phyloP scores from a whole-genome alignment of 2,113 vertebrate genomes.

The Arvicanthis niloticus region DNA sequence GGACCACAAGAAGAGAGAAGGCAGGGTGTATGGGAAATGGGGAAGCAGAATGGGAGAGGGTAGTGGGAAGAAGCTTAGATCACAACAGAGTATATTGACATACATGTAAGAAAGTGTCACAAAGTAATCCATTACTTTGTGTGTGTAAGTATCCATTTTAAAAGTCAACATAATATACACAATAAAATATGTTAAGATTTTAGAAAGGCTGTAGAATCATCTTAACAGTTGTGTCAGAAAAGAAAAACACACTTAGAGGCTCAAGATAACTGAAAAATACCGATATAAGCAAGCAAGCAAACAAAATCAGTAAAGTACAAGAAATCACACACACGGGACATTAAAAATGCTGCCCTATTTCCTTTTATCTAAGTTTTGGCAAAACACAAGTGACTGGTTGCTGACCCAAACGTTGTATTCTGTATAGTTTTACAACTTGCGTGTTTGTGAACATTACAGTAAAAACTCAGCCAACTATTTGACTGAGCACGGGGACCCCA shows the following conservation, averaged over 20 bases:
- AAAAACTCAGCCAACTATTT: too few relatives aligned
- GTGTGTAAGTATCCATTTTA: background rate
- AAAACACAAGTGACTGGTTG: background rate
- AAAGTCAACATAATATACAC: background rate
- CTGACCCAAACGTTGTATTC: background rate
- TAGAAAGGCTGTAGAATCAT: background rate
- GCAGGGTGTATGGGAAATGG: background rate
- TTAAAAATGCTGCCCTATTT: background rate
- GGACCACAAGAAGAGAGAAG: background rate
- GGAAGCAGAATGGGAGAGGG: background rate
- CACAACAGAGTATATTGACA: background rate
- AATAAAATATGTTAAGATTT: background rate
- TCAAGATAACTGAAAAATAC: background rate
- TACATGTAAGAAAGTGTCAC: background rate
- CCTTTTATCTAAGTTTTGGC: background rate
- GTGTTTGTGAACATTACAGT: background rate
- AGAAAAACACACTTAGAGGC: background rate
- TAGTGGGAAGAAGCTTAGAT: background rate
- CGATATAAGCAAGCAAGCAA: background rate
- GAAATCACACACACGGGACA: background rate
- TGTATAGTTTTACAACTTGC: background rate
- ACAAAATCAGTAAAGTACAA: background rate
- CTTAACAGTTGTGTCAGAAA: background rate
- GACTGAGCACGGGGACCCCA: too few relatives aligned
- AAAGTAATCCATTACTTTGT: background rate